phyloP scores from a whole-genome alignment of 2,888 invertebrate species.

The Sphaeridia pumilis region DNA sequence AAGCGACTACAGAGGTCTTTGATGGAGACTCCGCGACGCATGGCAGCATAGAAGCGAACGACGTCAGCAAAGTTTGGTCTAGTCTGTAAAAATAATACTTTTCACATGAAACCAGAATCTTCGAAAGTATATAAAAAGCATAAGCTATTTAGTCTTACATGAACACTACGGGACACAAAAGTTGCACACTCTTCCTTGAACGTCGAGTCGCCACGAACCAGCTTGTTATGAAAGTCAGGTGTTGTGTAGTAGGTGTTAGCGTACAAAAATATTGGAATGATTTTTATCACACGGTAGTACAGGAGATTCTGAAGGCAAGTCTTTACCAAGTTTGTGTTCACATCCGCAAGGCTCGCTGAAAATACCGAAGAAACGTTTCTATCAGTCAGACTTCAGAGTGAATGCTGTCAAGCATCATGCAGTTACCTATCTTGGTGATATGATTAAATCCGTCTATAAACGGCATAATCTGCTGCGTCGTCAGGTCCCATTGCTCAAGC shows the following conservation, averaged over 20 bases:
- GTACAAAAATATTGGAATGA: constrained; percentile 71
- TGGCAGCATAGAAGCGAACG: constrained; percentile 61
- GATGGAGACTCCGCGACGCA: constrained; percentile 64
- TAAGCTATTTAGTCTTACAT: constrained; percentile 36
- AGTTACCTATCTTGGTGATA: constrained; percentile 61
- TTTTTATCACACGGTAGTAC: constrained; percentile 58
- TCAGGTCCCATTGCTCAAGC: constrained; percentile 75
- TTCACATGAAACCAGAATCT: too few species aligned
- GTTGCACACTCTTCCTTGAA: constrained; percentile 61
- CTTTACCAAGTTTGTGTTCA: constrained; percentile 86
- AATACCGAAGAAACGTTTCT: too few species aligned
- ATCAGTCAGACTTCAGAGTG: too few species aligned
- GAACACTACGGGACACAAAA: constrained; percentile 57
- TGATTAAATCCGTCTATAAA: constrained; percentile 89
- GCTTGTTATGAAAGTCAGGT: constrained; percentile 44
- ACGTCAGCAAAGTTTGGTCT: constrained; percentile 57
- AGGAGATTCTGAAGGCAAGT: constrained; percentile 85
- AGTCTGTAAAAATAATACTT: constrained; percentile 52
- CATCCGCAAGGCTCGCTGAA: constrained; percentile 58
- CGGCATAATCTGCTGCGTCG: constrained; percentile 78
- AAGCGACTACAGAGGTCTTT: constrained; percentile 59
- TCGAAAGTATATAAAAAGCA: not conserved
- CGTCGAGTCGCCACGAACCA: constrained; percentile 52
- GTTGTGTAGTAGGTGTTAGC: constrained; percentile 74
- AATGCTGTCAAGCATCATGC: too few species aligned